Evolutionary conservation across 1,140 invertebrate species (phyloP).

Genomic region (Drepana arcuata): DNA sequence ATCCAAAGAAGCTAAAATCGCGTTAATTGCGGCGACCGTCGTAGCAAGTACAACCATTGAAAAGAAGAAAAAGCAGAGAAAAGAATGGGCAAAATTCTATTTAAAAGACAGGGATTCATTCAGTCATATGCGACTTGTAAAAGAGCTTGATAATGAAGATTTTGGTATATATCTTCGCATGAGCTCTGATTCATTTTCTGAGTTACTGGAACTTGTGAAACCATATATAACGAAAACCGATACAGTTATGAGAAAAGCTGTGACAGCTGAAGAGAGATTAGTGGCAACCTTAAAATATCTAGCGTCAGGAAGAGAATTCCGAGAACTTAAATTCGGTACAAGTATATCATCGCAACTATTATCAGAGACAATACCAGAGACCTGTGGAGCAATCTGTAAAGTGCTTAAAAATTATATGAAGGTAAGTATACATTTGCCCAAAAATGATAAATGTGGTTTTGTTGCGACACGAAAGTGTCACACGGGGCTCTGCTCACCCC

Average conservation of each 20-base stretch:
- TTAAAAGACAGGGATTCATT: neutral
- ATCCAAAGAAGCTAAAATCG: neutral
- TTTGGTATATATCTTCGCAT: neutral
- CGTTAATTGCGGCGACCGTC: neutral
- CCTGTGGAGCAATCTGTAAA: neutral
- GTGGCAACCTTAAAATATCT: neutral
- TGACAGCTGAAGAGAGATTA: neutral
- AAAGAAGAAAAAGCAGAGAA: neutral
- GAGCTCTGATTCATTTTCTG: neutral
- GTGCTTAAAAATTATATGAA: neutral
- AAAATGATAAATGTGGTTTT: too few relatives aligned
- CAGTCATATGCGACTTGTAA: neutral
- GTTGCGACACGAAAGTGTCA: too few relatives aligned
- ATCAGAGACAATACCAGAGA: neutral
- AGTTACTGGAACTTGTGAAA: neutral
- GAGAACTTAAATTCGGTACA: neutral
- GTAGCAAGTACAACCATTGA: neutral
- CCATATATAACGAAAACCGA: neutral
- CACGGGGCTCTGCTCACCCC: too few relatives aligned
- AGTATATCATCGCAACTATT: neutral
- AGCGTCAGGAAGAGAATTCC: neutral
- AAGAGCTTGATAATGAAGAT: neutral
- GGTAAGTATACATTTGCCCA: neutral
- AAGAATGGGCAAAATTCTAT: neutral
- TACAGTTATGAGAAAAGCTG: neutral